A percentile compares a stretch with the other conserved stretches of the same genome.
phyloP scores from a whole-genome alignment of 2,888 invertebrate species.

The Trichacis sp. region DNA sequence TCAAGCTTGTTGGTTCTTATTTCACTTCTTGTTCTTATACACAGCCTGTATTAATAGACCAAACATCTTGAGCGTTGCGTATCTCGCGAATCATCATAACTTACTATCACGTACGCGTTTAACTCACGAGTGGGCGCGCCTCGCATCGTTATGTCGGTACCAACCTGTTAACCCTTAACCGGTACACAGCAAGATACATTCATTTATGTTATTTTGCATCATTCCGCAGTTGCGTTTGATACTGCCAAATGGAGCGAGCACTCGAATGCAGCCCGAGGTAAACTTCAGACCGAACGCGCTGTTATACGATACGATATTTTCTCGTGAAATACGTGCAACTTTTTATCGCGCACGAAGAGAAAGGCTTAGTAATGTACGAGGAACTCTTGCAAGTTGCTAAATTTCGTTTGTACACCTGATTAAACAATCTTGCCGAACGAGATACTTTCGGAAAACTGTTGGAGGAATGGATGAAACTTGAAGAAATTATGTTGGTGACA shows the following conservation, averaged over 20 bases:
- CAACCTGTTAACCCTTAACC: slow-evolving; percentile 45
- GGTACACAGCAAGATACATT: slow-evolving; percentile 33
- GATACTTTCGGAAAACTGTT: too few relatives aligned
- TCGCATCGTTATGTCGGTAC: slow-evolving; percentile 42
- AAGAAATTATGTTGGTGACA: slow-evolving; percentile 16
- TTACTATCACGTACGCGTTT: slow-evolving; percentile 44
- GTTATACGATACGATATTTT: neutral
- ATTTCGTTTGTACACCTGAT: slow-evolving; percentile 18
- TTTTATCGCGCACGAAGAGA: neutral
- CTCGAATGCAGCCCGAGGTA: neutral
- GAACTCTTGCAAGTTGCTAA: too few relatives aligned
- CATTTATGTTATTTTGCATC: slow-evolving; percentile 43
- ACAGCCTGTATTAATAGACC: slow-evolving; percentile 41
- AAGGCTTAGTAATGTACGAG: neutral
- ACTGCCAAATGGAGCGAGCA: slow-evolving; percentile 36
- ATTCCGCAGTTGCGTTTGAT: slow-evolving; percentile 37
- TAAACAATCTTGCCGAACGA: slow-evolving; percentile 23
- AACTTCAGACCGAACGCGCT: neutral
- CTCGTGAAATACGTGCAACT: neutral
- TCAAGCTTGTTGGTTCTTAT: slow-evolving; percentile 34
- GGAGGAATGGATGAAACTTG: slow-evolving; percentile 34
- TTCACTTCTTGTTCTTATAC: slow-evolving; percentile 31
- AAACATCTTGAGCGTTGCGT: slow-evolving; percentile 42
- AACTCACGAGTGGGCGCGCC: slow-evolving; percentile 41
- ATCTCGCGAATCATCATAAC: slow-evolving; percentile 43